phyloP scores from a whole-genome alignment of 2,888 invertebrate species.

The Limnephilus auricula region DNA sequence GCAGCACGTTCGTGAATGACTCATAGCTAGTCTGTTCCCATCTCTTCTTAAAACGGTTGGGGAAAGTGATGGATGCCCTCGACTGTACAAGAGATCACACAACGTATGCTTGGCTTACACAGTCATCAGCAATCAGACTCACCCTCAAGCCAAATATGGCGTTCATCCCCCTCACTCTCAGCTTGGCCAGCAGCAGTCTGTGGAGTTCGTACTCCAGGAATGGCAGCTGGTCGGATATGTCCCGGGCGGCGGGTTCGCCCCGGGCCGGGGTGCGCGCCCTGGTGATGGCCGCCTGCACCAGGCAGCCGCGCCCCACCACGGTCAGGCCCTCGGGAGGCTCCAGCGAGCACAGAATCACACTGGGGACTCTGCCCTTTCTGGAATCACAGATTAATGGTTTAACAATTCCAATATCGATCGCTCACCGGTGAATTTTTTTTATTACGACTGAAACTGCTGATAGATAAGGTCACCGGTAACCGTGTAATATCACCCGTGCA shows the following conservation, averaged over 20 bases:
- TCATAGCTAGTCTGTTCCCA: too few species aligned
- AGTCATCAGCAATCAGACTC: constrained; percentile 6
- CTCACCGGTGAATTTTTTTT: not conserved
- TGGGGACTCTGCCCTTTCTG: constrained; percentile 91
- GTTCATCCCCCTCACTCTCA: constrained; percentile 96
- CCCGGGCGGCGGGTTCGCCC: constrained; percentile 92
- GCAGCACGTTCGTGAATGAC: too few species aligned
- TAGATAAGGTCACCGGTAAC: too few species aligned
- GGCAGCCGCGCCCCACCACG: constrained; percentile 83
- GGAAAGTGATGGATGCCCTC: too few species aligned
- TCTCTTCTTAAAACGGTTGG: too few species aligned
- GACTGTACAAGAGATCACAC: too few species aligned
- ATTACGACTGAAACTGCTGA: not conserved
- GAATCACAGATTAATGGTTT: constrained; percentile 64
- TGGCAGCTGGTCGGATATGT: constrained; percentile 96
- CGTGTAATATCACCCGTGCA: too few species aligned
- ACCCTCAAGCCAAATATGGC: constrained; percentile 91
- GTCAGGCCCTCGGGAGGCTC: constrained; percentile 88
- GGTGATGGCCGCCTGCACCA: constrained; percentile 86
- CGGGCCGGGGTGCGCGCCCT: constrained; percentile 87
- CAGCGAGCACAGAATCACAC: constrained; percentile 92
- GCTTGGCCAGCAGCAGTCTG: constrained; percentile 91
- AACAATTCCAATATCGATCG: not conserved
- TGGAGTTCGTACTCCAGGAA: constrained; percentile 98
- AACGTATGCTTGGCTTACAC: too few species aligned